Base-by-base conservation (phyloP, 2,888 invertebrate species). In the Crioceris asparagi region DNA sequence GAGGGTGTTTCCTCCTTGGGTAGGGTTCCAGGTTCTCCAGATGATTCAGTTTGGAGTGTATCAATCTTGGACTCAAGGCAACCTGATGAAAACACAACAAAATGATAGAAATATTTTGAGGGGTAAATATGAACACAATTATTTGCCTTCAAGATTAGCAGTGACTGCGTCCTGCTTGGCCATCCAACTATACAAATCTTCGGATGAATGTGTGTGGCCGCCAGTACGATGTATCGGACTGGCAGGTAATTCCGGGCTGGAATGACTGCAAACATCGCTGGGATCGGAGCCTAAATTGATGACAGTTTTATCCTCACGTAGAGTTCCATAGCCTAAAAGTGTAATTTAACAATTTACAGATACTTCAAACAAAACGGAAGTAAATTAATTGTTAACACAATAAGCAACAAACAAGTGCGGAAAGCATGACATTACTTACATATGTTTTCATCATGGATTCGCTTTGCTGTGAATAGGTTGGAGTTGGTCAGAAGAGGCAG, bases 101-200 rank as follows among this genome's bases (percentile, higher is more conserved):
- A n/a, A n/a, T n/a, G n/a, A n/a, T n/a, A n/a, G n/a, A n/a, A n/a
- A n/a, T n/a, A n/a, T n/a, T n/a, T n/a, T n/a, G n/a, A n/a, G n/a
- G n/a, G n/a, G n/a, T n/a, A n/a, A n/a, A n/a, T n/a, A n/a, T n/a
- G n/a, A n/a, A n/a, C n/a, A n/a, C n/a, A n/a, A n/a, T 17, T 11
- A 17, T 5, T 35, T 35, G 48, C 55, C 58, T 47, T 56, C 55
- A 19, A 50, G 35, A 31, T 48, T 45, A n/a, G 50, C 50, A 23
- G 43, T 50, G 17, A 52, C 57, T 4, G 57, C 49, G 31, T 62
- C 62, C 40, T 93, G 92, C 53, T 88, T 85, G 2, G 88, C 90
- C 93, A 94, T 93, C 93, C 93, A 94, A 51, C 84, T 85, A 62
- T 94, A 93, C 29, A 94, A 68, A 64, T 93, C 92, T 57, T 90